Evolutionary conservation across 2,797 vertebrate species (phyloP).

Genomic region (Chromis chromis): DNA sequence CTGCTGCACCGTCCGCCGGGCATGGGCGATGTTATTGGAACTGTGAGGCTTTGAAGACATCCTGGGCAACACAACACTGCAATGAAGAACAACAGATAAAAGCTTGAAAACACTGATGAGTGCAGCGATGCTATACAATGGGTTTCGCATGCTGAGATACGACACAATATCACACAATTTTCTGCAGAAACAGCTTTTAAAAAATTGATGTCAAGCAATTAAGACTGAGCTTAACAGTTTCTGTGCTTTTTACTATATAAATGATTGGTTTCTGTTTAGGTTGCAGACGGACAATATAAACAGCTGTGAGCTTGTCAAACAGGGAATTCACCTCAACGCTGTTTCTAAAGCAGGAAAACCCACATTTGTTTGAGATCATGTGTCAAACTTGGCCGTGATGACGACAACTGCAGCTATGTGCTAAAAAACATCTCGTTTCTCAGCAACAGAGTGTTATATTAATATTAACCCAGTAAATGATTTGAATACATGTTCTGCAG

Average conservation of each 20-base stretch:
- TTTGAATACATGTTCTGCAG: not conserved
- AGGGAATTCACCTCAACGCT: no score
- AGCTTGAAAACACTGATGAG: not conserved
- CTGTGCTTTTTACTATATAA: not conserved
- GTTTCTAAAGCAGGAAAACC: no score
- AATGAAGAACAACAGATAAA: slow-evolving; percentile 21
- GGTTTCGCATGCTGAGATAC: no score
- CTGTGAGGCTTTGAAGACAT: slow-evolving; percentile 93
- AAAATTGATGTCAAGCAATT: no score
- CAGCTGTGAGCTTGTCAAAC: no score
- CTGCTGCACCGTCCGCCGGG: slow-evolving; percentile 91
- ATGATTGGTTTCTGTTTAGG: not conserved
- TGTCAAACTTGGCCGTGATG: not conserved
- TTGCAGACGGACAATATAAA: not conserved
- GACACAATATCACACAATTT: no score
- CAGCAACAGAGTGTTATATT: not conserved
- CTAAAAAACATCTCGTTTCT: not conserved
- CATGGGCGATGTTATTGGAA: slow-evolving; percentile 90
- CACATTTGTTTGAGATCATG: not conserved
- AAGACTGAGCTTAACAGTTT: not conserved
- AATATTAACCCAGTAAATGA: not conserved
- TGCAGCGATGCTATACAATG: not conserved
- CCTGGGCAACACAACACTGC: slow-evolving; percentile 69
- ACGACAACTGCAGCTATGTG: not conserved
- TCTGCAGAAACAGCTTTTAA: no score